Base-by-base conservation (phyloP, 2,113 vertebrate species). In the Polyodon spathula region DNA sequence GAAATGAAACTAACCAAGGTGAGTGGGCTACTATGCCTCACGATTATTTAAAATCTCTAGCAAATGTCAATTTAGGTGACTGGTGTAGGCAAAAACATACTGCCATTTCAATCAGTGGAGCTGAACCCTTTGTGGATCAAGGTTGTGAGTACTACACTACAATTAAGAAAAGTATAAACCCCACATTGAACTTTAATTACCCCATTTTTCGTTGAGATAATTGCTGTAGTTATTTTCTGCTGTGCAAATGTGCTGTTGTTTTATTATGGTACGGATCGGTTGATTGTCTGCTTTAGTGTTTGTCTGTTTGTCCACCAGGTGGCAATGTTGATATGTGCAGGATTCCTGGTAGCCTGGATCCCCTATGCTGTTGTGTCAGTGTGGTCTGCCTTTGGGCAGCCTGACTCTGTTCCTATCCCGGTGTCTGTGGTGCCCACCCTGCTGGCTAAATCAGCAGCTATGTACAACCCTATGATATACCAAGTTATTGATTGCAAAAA, bases 381-480 rank as follows among this genome's bases (percentile, higher is more conserved):
- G 63, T 89, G 93, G 81, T 96, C 94, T 8, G 94, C 93, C 1
- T 97, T 95, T 3, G 93, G 94, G 9, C 77, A 75, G 44, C 91
- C 89, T 0, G 85, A 93, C 64, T 90, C 93, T 0, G 85, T 97
- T 8, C 93, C 94, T 51, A 89, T 98, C 40, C 69, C 88, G 1
- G 83, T 90, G 43, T 98, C 95, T 0, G 92, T 96, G 62, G 56
- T 97, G 27, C 94, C 95, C 6, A 93, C 93, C 0, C 66, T 98
- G 54, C 85, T 98, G 11, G 93, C 95, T 40, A 98, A 97, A 73
- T 98, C 94, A 2, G 87, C 95, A 6, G 89, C 95, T 12, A 92
- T 98, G 94, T 98, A 98, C 81, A 97, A 97, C 74, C 93, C 93
- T 2, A 92, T 97, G 68, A 97, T 97, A 66, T 97, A 98, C 81